Evolutionary conservation across 1,140 invertebrate species (phyloP).

Genomic region (Condylostylus longicornis): DNA sequence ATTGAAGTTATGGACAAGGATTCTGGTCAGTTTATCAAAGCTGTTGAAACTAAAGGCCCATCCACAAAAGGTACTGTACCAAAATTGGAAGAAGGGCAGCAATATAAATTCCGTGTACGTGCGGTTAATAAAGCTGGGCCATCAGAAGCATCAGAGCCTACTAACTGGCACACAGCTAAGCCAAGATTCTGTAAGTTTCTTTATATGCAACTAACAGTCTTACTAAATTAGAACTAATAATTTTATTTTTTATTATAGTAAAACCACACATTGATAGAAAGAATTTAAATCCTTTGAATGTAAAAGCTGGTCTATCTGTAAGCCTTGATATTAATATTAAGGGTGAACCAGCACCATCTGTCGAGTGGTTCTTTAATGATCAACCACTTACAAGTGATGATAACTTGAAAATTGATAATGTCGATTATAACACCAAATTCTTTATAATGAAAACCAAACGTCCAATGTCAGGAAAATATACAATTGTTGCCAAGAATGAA

Average conservation of each 20-base stretch:
- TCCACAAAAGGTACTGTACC: slow-evolving; percentile 68
- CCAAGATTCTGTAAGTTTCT: slow-evolving; percentile 67
- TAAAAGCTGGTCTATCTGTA: slow-evolving; percentile 84
- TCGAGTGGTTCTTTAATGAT: slow-evolving; percentile 75
- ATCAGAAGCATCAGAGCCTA: slow-evolving; percentile 88
- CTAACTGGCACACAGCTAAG: slow-evolving; percentile 89
- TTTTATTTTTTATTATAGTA: slow-evolving; percentile 41
- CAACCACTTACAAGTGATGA: slow-evolving; percentile 53
- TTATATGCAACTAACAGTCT: background rate
- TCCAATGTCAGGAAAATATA: slow-evolving; percentile 78
- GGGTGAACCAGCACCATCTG: slow-evolving; percentile 84
- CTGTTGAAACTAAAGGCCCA: slow-evolving; percentile 61
- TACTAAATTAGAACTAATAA: background rate
- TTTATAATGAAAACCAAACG: slow-evolving; percentile 68
- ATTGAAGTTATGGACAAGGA: slow-evolving; percentile 52
- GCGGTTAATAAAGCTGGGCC: slow-evolving; percentile 93
- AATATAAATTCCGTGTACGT: slow-evolving; percentile 86
- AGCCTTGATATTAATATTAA: slow-evolving; percentile 82
- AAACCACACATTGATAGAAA: slow-evolving; percentile 87
- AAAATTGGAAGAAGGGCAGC: slow-evolving; percentile 83
- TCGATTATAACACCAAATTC: slow-evolving; percentile 84
- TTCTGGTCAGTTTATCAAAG: slow-evolving; percentile 45
- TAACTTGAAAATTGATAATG: slow-evolving; percentile 60
- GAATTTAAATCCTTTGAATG: slow-evolving; percentile 64
- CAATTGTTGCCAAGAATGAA: slow-evolving; percentile 79